Evolutionary conservation across 1,140 invertebrate species (phyloP), one percentile per base, ranked within the genome.

Genomic region (Telenomus remus): DNA sequence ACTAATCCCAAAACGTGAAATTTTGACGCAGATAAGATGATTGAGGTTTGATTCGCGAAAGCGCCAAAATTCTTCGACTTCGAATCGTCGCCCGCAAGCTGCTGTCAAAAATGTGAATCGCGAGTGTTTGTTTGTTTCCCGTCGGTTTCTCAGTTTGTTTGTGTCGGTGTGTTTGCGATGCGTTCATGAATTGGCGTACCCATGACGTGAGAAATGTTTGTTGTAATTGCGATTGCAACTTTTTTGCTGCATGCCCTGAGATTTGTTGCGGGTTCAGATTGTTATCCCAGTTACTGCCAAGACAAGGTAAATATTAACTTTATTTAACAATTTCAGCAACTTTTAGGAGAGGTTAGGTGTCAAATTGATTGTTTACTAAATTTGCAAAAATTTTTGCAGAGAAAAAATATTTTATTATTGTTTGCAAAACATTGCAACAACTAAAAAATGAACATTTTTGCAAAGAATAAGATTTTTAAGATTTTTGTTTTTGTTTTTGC

Each of bases 271-370:
- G 39, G 16, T 46, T 59, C 54, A 1, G 11, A 59, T 44, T 87
- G 85, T 68, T 85, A 82, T 64, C 75, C 84, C 5, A 76, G 84
- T 16, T 82, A 79, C 50, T 87, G 84, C 50, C 66, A 79, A 0
- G 80, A 80, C 12, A 42, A 70, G 57, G 84, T 86, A 70, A 80
- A 51, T 27, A 27, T 27, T 3, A 27, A 27, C 19, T 27, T 27
- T 1, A 27, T 3, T 27, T 27, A 3, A 27, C 19, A 27, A n/a
- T 27, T 27, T 27, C 6, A 3, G 19, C 19, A 27, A 27, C 19
- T 27, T 27, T 27, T 27, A 1, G 6, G 6, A 27, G 19, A 27
- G 19, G 19, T 27, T 27, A 27, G 19, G 19, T 27, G 19, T 27
- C 19, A 27, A 27, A 27, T 27, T 27, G 1, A 1, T 27, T 42